Evolutionary conservation across 2,888 invertebrate species (phyloP).

Genomic region (Pristionchus entomophagus): DNA sequence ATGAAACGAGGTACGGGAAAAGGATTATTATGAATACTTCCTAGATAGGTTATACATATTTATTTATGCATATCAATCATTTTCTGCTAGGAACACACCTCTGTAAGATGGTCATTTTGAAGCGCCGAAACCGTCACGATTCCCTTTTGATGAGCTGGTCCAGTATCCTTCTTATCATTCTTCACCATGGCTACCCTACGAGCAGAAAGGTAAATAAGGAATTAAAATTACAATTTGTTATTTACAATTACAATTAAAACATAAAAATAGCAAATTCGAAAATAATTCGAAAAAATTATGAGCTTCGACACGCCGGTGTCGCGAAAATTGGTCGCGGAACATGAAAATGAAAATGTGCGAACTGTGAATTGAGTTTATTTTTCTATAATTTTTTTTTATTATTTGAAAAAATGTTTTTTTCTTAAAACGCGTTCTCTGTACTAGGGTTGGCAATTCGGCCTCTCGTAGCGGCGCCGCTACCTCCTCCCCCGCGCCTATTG

Average conservation of each 20-base stretch:
- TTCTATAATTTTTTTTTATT: not conserved
- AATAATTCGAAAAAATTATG: not conserved
- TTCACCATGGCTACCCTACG: constrained; percentile 37
- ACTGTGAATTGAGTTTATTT: no score
- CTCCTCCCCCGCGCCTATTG: no score
- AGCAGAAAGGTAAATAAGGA: not conserved
- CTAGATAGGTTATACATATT: constrained; percentile 74
- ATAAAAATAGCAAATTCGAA: not conserved
- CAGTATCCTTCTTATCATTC: constrained; percentile 30
- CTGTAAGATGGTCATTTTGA: constrained; percentile 51
- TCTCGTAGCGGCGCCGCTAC: no score
- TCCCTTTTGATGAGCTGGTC: constrained; percentile 18
- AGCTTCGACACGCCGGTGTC: not conserved
- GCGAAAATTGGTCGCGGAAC: not conserved
- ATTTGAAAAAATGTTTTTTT: no score
- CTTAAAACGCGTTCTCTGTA: no score
- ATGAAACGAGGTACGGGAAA: no score
- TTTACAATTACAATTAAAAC: not conserved
- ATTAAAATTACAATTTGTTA: not conserved
- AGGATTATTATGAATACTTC: no score
- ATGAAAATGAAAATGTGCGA: not conserved
- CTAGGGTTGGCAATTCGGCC: no score
- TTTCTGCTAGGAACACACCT: constrained; percentile 39
- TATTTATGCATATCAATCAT: not conserved
- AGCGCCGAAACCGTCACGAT: constrained; percentile 49